Conservation (phyloP, 2,797 vertebrate genomes). For the Syngnathus rostellatus region DNA sequence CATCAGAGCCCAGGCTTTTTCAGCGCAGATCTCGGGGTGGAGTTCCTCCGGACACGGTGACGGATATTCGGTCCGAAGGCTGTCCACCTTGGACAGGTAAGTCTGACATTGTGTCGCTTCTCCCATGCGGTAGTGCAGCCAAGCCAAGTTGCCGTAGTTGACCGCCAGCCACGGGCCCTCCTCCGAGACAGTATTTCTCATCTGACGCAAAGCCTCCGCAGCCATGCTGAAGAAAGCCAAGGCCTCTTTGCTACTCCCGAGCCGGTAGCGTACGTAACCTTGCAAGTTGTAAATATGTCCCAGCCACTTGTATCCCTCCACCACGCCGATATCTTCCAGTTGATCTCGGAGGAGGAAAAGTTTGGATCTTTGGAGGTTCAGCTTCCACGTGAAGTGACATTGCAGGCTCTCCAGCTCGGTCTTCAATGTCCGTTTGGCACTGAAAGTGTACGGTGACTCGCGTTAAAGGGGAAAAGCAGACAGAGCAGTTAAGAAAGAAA, state of each 20-base stretch:
- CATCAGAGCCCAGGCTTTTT: conserved; percentile 62
- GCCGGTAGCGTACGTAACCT: conserved; percentile 37
- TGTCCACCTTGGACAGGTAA: conserved; percentile 31
- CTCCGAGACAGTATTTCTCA: conserved; percentile 31
- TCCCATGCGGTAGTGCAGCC: conserved; percentile 37
- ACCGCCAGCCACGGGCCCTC: conserved; percentile 56
- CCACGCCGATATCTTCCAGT: conserved; percentile 42
- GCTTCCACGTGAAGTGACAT: conserved; percentile 59
- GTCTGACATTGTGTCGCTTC: conserved; percentile 25
- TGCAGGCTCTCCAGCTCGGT: conserved; percentile 33
- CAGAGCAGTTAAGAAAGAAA: neutral
- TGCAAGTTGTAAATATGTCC: conserved; percentile 57
- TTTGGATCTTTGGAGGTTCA: neutral
- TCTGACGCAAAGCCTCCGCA: conserved; percentile 43
- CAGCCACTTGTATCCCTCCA: conserved; percentile 47
- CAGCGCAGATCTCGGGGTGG: conserved; percentile 51
- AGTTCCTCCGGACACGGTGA: conserved; percentile 33
- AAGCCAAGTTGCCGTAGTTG: conserved; percentile 53
- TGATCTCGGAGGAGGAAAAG: conserved; percentile 17
- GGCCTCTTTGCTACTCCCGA: conserved; percentile 11
- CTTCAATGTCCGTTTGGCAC: conserved; percentile 4
- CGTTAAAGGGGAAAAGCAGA: neutral
- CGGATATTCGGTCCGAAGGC: conserved; percentile 31
- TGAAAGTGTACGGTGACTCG: conserved; percentile 1
- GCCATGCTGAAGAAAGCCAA: conserved; percentile 31